These are phyloP conservation scores for Todiramphus chloris DNA, from an alignment of 2,113 vertebrate genomes.

Conservation along the genomic window DNA sequence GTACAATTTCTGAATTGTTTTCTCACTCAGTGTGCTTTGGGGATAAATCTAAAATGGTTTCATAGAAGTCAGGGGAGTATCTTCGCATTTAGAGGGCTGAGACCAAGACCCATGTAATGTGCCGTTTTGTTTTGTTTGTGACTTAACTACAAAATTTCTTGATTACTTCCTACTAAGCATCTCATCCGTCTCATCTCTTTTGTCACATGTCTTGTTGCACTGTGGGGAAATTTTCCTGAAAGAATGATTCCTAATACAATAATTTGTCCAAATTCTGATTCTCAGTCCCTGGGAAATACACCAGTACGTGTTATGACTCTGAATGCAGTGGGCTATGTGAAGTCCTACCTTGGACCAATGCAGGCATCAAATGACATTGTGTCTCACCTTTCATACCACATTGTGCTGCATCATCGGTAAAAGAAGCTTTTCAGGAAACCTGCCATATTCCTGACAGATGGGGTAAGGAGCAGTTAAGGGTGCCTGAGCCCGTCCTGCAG, in stretches of 20 bases:
- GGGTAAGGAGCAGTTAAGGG: background rate
- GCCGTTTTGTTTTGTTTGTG: background rate
- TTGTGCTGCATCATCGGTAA: background rate
- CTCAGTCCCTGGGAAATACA: background rate
- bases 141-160: background rate
- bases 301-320: fast-evolving
- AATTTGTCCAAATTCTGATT: background rate
- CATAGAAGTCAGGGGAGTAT: background rate
- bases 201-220: background rate
- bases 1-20: background rate
- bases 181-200: background rate
- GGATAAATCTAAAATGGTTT: background rate
- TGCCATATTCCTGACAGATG: background rate
- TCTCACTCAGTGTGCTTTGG: background rate
- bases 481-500: background rate
- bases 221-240: background rate
- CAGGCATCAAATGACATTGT: background rate
- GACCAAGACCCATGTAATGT: background rate
- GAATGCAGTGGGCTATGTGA: background rate
- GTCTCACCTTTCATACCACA: background rate
- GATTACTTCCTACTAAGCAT: background rate
- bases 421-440: background rate
- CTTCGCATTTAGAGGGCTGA: background rate
- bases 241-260: background rate
- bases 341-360: background rate